Evolutionary conservation across 2,113 vertebrate genomes (phyloP), one percentile per base, ranked within the genome.

Genomic region (Lophius piscatorius): DNA sequence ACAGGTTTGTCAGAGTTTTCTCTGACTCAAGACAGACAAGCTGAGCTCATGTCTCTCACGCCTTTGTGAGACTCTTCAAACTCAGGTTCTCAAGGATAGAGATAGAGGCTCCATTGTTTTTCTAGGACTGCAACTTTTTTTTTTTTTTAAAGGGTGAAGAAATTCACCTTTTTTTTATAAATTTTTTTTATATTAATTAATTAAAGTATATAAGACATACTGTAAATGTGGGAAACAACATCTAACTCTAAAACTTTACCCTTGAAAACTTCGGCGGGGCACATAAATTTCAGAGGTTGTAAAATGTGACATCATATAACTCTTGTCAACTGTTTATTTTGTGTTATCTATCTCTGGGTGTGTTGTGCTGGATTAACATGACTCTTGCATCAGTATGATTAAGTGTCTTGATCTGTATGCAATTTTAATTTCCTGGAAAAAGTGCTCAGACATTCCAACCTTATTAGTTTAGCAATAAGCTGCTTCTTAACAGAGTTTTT

Each of bases 1-100:
- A 41, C 58, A 73, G 18, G 34, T 68, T 42, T 71, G 42, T 67
- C 67, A 76, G 24, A 35, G 29, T 58, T 78, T 57, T 78, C 11
- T 31, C 34, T 79, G 83, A 80, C 42, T 77, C 77, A 70, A 55
- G 40, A 16, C 50, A 50, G 60, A 74, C 74, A 36, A 29, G 6
- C 18, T 26, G 47, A 64, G 50, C 33, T 41, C 7, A 4, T 18
- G 33, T 29, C 40, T 63, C 72, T 45, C 57, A 65, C 81, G 23
- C 66, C 78, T 74, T 23, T 22, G 22, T 50, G 12, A 44, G 14
- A 1, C 2, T 6, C 29, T 69, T 2, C 18, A 41, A 56, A 21
- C 17, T 28, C 4, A 24, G 57, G 6, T 31, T 31, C 21, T 50
- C 34, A 55, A n/a, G 26, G 49, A 46, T 23, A 63, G 60, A n/a